phyloP scores from a whole-genome alignment of 2,888 invertebrate genomes.

The Macroteleia sp. region DNA sequence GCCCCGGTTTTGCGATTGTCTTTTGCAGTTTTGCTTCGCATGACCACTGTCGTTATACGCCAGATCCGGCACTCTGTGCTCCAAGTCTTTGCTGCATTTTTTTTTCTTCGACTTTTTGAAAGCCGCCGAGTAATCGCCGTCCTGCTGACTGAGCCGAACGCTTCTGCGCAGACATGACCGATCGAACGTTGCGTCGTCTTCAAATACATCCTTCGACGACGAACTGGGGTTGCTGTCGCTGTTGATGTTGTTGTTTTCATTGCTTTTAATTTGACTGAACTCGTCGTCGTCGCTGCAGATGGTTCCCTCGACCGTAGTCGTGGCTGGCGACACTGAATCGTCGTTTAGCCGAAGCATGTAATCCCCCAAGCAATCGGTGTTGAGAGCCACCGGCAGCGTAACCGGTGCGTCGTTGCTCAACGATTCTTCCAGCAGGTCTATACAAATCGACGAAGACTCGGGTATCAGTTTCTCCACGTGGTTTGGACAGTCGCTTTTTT shows the following conservation, averaged over 20 bases:
- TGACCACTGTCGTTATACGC: constrained; percentile 52
- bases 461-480: constrained; percentile 54
- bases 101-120: constrained; percentile 51
- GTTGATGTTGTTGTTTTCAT: constrained; percentile 32
- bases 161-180: constrained; percentile 75
- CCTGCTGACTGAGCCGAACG: constrained; percentile 77
- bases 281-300: constrained; percentile 57
- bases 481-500: constrained; percentile 54
- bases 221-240: constrained; percentile 43
- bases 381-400: constrained; percentile 74
- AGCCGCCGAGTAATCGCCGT: constrained; percentile 72
- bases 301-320: constrained; percentile 9
- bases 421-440: constrained; percentile 77
- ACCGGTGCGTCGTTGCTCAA: constrained; percentile 73
- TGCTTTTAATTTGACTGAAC: constrained; percentile 21
- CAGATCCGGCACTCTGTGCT: constrained; percentile 72
- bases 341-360: constrained; percentile 76
- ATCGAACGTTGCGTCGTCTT: constrained; percentile 30
- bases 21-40: constrained; percentile 65
- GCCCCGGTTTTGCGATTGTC: constrained; percentile 45
- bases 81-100: constrained; percentile 69
- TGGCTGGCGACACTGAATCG: constrained; percentile 72
- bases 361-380: constrained; percentile 76
- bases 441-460: constrained; percentile 71
- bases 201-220: constrained; percentile 55